Base-by-base conservation (phyloP, 2,113 vertebrate genomes). In the Monopterus albus region DNA sequence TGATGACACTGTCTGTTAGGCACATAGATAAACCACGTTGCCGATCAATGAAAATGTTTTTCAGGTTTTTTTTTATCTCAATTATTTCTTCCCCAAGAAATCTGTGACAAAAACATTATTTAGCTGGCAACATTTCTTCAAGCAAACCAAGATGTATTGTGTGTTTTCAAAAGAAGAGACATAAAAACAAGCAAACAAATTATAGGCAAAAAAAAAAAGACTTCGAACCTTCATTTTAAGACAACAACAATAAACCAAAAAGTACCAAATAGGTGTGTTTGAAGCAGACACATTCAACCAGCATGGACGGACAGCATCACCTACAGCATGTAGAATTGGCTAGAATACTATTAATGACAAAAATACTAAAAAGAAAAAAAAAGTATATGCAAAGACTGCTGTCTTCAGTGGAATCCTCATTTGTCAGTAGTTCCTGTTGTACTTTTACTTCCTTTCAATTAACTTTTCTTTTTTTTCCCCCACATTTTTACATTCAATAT, bases 191-290 rank as follows among this genome's bases (percentile, higher is more conserved):
- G 46, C 31, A 31, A 39, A 47, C 31, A 80, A 86, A 67, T 38
- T 49, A 56, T 26, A 72, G 62, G 61, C 50, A 61, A 81, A 81
- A 57, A 72, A 72, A 72, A 42, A 11, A 72, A 68, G 59, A 84
- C 36, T 64, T 62, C 75, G n/a, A 88, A 80, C 82, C 89, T 89
- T 91, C 87, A 88, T 87, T 87, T n/a, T 75, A 71, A 86, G 83
- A 89, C 50, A 61, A 75, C 40, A 28, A 57, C n/a, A 67, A 73
- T 6, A 76, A 8, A 79, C 42, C 79, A 64, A 67, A 46, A 80
- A 70, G 85, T 86, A 90, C 86, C 80, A 80, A 66, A 85, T 39
- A 80, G 55, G 50, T 50, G 40, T 66, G 53, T 87, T 75, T 73
- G 69, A 87, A 84, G 71, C 58, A 73, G 56, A 71, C 53, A 79